phyloP scores from a whole-genome alignment of 2,888 invertebrate species.

The Leucania comma region DNA sequence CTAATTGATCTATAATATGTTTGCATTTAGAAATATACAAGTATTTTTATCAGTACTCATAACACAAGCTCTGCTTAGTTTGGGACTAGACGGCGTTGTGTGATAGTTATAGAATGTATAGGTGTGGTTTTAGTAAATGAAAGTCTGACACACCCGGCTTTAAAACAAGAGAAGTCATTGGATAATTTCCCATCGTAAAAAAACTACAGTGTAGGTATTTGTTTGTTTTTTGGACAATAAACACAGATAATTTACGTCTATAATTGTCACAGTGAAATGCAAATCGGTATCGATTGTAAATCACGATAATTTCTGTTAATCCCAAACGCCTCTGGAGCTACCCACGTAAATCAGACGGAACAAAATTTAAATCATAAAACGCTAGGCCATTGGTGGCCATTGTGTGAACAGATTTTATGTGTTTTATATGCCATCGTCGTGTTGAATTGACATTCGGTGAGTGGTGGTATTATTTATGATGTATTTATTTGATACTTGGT shows the following conservation, averaged over 20 bases:
- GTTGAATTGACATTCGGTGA: slow-evolving; percentile 40
- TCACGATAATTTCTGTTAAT: slow-evolving; percentile 47
- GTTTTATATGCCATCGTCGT: slow-evolving; percentile 34
- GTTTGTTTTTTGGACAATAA: slow-evolving; percentile 14
- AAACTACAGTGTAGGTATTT: background rate
- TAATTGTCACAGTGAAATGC: slow-evolving; percentile 41
- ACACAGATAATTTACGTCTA: slow-evolving; percentile 12
- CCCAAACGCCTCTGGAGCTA: slow-evolving; percentile 43
- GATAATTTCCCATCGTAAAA: too few species aligned
- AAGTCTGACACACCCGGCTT: too few species aligned
- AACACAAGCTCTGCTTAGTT: too few species aligned
- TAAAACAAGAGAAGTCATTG: too few species aligned
- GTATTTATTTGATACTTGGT: slow-evolving; percentile 16
- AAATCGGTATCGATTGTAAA: slow-evolving; percentile 41
- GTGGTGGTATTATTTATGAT: slow-evolving; percentile 15
- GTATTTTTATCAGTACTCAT: too few species aligned
- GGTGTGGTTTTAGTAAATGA: too few species aligned
- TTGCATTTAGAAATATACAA: too few species aligned
- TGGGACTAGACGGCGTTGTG: too few species aligned
- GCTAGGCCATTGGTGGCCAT: slow-evolving; percentile 39
- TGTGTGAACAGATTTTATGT: slow-evolving; percentile 40
- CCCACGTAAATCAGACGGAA: slow-evolving; percentile 38
- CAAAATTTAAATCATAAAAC: slow-evolving; percentile 57
- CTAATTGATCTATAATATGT: too few species aligned
- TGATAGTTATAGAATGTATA: too few species aligned